These are phyloP conservation scores for Tor tambroides DNA, from an alignment of 2,113 vertebrate genomes.

Conservation along the genomic window DNA sequence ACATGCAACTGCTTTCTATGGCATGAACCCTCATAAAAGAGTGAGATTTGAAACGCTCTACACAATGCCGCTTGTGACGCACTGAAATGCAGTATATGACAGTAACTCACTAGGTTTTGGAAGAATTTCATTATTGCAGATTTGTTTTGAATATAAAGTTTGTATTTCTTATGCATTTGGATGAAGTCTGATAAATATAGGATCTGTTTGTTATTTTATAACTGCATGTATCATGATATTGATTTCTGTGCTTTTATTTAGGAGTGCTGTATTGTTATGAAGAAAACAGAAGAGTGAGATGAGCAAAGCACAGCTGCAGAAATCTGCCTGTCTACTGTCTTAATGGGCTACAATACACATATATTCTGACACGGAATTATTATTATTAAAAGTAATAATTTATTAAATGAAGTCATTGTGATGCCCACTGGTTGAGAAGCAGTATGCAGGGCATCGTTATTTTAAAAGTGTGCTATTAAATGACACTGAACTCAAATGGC, in stretches of 20 bases:
- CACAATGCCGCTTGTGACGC: neutral
- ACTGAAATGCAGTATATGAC: neutral
- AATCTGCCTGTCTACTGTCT: too few species aligned
- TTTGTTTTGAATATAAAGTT: neutral
- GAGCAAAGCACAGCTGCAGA: neutral
- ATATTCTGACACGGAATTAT: too few species aligned
- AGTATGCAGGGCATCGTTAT: neutral
- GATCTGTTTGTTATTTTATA: neutral
- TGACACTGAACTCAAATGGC: neutral
- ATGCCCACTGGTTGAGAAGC: neutral
- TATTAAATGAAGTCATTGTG: too few species aligned
- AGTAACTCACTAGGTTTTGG: neutral
- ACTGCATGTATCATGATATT: neutral
- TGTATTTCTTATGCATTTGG: neutral
- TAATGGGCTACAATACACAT: too few species aligned
- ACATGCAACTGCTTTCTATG: neutral
- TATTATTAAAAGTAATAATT: too few species aligned
- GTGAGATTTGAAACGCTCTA: neutral
- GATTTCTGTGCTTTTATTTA: neutral
- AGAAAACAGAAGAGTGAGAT: neutral
- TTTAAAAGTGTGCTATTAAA: neutral
- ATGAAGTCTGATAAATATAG: neutral
- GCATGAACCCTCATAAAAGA: neutral
- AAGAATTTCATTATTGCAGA: neutral
- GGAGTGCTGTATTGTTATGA: neutral